A percentile compares a stretch with the other conserved stretches of the same genome.
These are phyloP conservation scores for Gobionotothen gibberifrons DNA, from an alignment of 2,797 vertebrate genomes.

Conservation along the genomic window DNA sequence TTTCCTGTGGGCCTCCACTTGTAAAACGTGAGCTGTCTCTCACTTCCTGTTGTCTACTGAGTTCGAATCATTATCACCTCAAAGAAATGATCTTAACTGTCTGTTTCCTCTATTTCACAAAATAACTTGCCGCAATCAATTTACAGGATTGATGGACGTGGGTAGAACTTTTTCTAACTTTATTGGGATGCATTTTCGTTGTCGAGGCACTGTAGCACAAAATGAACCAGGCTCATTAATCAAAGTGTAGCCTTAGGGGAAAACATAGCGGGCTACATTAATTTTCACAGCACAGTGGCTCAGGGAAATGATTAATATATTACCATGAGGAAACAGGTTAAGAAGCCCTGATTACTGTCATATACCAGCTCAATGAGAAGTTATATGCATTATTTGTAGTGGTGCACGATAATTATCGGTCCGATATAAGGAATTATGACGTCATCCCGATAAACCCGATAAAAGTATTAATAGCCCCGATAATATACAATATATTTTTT, in stretches of 20 bases:
- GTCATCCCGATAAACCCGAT: too few relatives aligned
- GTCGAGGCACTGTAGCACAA: slow-evolving; percentile 41
- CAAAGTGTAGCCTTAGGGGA: slow-evolving; percentile 75
- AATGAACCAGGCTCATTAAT: slow-evolving; percentile 75
- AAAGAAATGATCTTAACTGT: slow-evolving; percentile 27
- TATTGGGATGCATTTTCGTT: slow-evolving; percentile 57
- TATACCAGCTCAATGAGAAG: slow-evolving; percentile 68
- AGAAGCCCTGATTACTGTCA: slow-evolving; percentile 78
- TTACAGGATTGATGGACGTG: slow-evolving; percentile 53
- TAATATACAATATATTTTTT: too few relatives aligned
- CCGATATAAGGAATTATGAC: too few relatives aligned
- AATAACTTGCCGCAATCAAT: slow-evolving; percentile 11
- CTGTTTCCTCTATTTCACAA: not conserved
- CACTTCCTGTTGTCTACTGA: slow-evolving; percentile 34
- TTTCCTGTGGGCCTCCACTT: slow-evolving; percentile 65
- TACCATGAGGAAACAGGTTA: slow-evolving; percentile 76
- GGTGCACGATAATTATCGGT: too few relatives aligned
- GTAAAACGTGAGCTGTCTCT: slow-evolving; percentile 53
- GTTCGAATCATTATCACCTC: slow-evolving; percentile 55
- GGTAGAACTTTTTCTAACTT: slow-evolving; percentile 62
- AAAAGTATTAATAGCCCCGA: too few relatives aligned
- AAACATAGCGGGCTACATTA: slow-evolving; percentile 77
- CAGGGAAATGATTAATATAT: slow-evolving; percentile 78
- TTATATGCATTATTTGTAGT: slow-evolving; percentile 64
- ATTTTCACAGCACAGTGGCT: slow-evolving; percentile 75